Conservation (phyloP, 37 sponge, comb jelly and placozoan species). For the Hexactinellida sp. region DNA sequence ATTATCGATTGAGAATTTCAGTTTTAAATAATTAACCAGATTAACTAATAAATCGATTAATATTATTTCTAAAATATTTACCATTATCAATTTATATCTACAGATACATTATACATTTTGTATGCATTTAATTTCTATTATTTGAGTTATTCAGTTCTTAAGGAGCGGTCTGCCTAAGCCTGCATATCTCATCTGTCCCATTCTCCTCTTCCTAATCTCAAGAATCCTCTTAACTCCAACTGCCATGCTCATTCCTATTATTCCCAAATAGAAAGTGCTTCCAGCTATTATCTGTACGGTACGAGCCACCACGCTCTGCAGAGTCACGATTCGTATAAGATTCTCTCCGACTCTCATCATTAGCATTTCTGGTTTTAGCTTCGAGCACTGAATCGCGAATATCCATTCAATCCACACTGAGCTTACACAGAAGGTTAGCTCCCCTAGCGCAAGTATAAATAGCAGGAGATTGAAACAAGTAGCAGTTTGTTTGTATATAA, state of each 20-base stretch:
- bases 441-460: not conserved
- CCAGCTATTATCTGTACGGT: not conserved
- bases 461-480: not conserved
- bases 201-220: not conserved
- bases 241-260: not conserved
- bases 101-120: too few species aligned
- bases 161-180: too few species aligned
- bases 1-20: too few species aligned
- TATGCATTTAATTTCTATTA: too few species aligned
- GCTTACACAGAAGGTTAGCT: not conserved
- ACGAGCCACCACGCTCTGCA: not conserved
- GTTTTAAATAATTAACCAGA: too few species aligned
- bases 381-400: not conserved
- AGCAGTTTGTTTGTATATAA: not conserved
- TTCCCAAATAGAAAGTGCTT: not conserved
- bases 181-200: too few species aligned
- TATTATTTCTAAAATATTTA: too few species aligned
- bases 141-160: too few species aligned
- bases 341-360: not conserved
- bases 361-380: not conserved
- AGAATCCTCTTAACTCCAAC: not conserved
- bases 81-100: too few species aligned
- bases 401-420: not conserved
- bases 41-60: too few species aligned
- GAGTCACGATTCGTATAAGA: not conserved